Base-by-base conservation (phyloP, 1,140 invertebrate species). In the Pseudobourletiella spinata region DNA sequence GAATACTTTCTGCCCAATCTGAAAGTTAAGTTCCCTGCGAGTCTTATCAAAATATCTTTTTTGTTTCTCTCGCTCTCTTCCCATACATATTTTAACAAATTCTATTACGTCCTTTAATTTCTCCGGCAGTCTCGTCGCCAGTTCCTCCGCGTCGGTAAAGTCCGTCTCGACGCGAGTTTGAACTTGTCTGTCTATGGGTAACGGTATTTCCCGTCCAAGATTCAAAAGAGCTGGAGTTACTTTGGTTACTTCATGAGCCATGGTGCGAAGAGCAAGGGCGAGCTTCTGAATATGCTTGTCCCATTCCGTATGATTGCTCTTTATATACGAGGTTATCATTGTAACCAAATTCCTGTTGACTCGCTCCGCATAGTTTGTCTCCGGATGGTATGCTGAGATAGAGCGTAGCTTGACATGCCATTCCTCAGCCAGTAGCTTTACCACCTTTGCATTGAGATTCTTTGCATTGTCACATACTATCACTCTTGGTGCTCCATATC, bases 231-330 rank as follows among this genome's bases (percentile, higher is more conserved):
- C 73, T 8, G 76, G 74, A 0, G 74, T 74, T 43, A 69, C 73
- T 4, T 69, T 57, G 2, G 74, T 79, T 1, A 71, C 65, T 15
- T 70, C 61, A 62, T 74, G 59, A 3, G 69, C 63, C 0, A 73
- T 74, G 1, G 75, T 74, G 32, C 79, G 77, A 59, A 75, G 72
- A 0, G 76, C 76, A 59, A 76, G 78, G 0, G 71, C 64, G 15
- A 79, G 70, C 25, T 74, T 71, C 4, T 72, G 66, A 1, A 79
- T 57, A n/a, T 74, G 61, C 0, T 63, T 42, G 48, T 74, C 68
- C 75, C 74, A 78, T 1, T 57, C 28, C 4, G 39, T 24, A 52
- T 78, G 75, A 29, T 75, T 67, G 0, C 71, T 55, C 6, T 70
- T 65, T 0, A 78, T 70, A 16, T 72, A 72, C 1, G 75, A 73